Evolutionary conservation across 2,797 vertebrate species (phyloP).

Genomic region (Corythornis leucogaster): DNA sequence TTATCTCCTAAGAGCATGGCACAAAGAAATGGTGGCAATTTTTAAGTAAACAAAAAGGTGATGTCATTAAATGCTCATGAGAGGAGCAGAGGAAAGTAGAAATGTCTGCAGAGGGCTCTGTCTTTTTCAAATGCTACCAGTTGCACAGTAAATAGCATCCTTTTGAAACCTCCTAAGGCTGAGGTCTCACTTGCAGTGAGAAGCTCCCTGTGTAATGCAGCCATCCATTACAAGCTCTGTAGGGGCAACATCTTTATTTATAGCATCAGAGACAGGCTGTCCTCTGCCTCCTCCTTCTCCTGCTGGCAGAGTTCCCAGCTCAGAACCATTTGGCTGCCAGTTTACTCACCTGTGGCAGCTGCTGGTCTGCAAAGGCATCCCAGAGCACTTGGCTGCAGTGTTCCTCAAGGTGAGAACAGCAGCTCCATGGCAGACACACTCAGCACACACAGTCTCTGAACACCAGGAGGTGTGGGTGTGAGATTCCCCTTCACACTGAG

Average conservation of each 20-base stretch:
- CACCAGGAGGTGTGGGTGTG: background rate
- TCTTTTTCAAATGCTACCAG: background rate
- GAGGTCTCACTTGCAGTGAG: background rate
- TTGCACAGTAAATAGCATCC: background rate
- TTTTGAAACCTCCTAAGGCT: background rate
- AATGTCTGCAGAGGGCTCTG: background rate
- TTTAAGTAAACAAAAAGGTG: background rate
- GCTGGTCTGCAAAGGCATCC: background rate
- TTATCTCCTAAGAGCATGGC: background rate
- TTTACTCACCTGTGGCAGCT: background rate
- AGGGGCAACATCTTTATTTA: background rate
- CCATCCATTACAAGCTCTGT: background rate
- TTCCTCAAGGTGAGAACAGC: background rate
- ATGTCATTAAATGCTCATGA: background rate
- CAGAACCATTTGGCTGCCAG: background rate
- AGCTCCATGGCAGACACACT: background rate
- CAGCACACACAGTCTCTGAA: background rate
- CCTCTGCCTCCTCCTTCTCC: background rate
- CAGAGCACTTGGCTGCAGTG: background rate
- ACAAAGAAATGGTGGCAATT: background rate
- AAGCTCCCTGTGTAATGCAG: background rate
- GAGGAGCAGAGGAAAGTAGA: background rate
- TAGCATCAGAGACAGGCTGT: background rate
- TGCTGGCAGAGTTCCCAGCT: slow-evolving; percentile 25
- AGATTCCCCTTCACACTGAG: background rate